Conservation (phyloP, 2,113 vertebrate genomes). For the Murina feae region DNA sequence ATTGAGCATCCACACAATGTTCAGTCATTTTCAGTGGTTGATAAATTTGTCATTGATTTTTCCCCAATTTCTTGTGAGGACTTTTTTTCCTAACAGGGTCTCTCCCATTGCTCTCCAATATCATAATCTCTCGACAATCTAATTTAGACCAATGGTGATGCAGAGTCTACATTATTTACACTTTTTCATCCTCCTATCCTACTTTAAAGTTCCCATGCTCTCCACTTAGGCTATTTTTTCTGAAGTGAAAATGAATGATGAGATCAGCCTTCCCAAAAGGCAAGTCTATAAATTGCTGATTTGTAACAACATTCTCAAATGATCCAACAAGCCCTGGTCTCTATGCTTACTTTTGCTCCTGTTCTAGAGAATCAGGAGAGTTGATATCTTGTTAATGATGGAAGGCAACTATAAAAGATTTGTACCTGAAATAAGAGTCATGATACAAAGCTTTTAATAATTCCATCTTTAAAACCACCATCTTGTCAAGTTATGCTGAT, state of each 20-base stretch:
- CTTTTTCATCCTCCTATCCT: neutral
- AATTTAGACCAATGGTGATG: neutral
- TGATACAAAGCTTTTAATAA: neutral
- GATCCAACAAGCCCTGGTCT: neutral
- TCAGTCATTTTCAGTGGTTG: neutral
- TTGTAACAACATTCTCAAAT: neutral
- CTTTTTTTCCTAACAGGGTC: neutral
- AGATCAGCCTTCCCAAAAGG: slow-evolving; percentile 30
- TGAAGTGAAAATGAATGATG: slow-evolving; percentile 11
- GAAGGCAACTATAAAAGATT: neutral
- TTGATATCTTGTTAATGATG: neutral
- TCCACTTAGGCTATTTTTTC: neutral
- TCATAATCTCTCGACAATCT: neutral
- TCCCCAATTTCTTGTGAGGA: neutral
- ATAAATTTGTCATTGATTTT: neutral
- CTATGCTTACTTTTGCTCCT: neutral
- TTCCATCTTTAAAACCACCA: neutral
- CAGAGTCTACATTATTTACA: neutral
- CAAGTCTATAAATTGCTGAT: slow-evolving; percentile 7
- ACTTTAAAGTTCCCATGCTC: neutral
- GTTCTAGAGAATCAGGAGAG: neutral
- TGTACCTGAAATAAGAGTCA: slow-evolving; percentile 2
- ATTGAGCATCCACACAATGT: neutral
- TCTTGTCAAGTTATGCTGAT: neutral
- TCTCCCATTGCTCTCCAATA: neutral